A percentile compares a stretch with the other conserved stretches of the same genome.
Conservation (phyloP, 2,113 vertebrate genomes). For the Catagonus wagneri region DNA sequence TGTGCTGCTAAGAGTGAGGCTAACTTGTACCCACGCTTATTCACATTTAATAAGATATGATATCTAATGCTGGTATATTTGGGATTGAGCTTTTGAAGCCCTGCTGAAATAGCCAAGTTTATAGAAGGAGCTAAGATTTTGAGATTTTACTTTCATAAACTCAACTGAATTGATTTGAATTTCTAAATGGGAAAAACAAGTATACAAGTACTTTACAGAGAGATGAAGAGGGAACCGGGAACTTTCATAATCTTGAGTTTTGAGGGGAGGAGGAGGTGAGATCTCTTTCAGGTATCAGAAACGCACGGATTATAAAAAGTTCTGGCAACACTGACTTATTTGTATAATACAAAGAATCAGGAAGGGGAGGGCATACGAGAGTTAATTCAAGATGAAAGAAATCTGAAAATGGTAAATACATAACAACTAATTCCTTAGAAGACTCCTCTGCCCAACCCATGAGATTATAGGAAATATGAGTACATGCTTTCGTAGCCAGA, state of each 20-base stretch:
- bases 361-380: not conserved
- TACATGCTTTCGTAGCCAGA: not conserved
- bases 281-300: slow-evolving; percentile 21
- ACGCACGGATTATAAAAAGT: slow-evolving; percentile 9
- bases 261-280: not conserved
- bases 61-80: not conserved
- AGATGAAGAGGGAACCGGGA: not conserved
- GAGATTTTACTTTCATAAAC: slow-evolving; percentile 34
- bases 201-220: not conserved
- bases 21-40: not conserved
- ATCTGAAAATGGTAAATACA: not conserved
- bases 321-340: not conserved
- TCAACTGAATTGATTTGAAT: not conserved
- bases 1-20: not conserved
- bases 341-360: slow-evolving; percentile 12
- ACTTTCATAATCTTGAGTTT: slow-evolving; percentile 26
- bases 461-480: slow-evolving; percentile 9
- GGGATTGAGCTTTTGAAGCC: not conserved
- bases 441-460: not conserved
- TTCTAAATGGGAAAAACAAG: slow-evolving; percentile 27
- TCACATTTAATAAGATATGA: not conserved
- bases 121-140: not conserved
- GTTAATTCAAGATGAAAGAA: slow-evolving; percentile 12
- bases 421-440: slow-evolving; percentile 11
- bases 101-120: not conserved